These are phyloP conservation scores for Helleia helle DNA, from an alignment of 2,888 invertebrate genomes.

Conservation along the genomic window DNA sequence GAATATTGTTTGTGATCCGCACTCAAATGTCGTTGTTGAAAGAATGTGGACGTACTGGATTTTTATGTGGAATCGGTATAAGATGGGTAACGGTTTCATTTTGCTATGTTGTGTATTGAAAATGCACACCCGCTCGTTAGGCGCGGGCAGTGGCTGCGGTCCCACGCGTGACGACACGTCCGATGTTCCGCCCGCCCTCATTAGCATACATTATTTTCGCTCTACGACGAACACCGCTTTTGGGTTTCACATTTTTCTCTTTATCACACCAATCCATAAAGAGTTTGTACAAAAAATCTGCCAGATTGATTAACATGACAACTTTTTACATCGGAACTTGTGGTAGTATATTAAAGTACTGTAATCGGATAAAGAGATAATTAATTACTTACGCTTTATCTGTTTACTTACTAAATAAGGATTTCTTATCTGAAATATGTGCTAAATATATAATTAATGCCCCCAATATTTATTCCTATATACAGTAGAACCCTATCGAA, in stretches of 20 bases:
- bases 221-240: conserved; percentile 54
- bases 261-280: conserved; percentile 36
- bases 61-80: conserved; percentile 13
- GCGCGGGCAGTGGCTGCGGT: conserved; percentile 52
- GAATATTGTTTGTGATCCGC: not conserved
- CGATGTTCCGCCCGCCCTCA: conserved; percentile 54
- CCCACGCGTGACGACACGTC: conserved; percentile 67
- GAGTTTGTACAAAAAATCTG: conserved; percentile 14
- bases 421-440: no score
- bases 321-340: no score
- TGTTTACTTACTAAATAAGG: no score
- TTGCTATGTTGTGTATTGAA: conserved; percentile 39
- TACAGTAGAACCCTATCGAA: no score
- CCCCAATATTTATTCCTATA: no score
- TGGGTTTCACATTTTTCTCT: conserved; percentile 55
- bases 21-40: not conserved
- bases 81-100: conserved; percentile 27
- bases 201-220: conserved; percentile 71
- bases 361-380: no score
- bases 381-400: no score
- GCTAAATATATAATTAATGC: no score
- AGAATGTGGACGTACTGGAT: not conserved
- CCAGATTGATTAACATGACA: no score
- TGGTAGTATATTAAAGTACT: no score
- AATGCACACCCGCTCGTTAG: conserved; percentile 64